Evolutionary conservation across 2,888 invertebrate species (phyloP).

Genomic region (Archips crataeganus): DNA sequence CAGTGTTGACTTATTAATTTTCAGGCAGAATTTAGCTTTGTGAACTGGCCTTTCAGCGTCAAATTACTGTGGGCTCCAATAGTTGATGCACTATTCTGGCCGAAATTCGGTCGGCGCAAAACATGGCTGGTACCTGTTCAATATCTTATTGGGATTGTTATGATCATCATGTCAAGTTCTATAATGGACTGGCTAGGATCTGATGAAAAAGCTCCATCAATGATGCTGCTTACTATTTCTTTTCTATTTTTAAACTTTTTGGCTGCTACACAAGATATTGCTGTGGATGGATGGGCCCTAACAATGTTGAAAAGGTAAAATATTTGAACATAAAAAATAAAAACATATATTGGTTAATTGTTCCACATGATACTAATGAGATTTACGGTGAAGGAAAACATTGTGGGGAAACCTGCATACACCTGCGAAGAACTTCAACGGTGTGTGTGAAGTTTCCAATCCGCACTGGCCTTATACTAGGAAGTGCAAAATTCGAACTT

Average conservation of each 20-base stretch:
- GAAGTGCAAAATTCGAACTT: too few relatives aligned
- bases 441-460: too few relatives aligned
- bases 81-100: slow-evolving; percentile 96
- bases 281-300: slow-evolving; percentile 99
- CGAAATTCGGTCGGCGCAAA: slow-evolving; percentile 95
- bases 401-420: too few relatives aligned
- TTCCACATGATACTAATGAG: too few relatives aligned
- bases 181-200: slow-evolving; percentile 92
- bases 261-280: slow-evolving; percentile 99
- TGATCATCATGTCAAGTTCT: slow-evolving; percentile 93
- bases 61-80: slow-evolving; percentile 99
- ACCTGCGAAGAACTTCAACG: too few relatives aligned
- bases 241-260: slow-evolving; percentile 98
- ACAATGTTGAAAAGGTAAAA: slow-evolving; percentile 97
- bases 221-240: slow-evolving; percentile 91
- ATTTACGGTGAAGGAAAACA: too few relatives aligned
- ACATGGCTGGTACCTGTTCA: slow-evolving; percentile 98
- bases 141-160: slow-evolving; percentile 95
- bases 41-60: slow-evolving; percentile 96
- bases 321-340: not conserved
- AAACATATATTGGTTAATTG: too few relatives aligned
- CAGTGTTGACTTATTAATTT: slow-evolving; percentile 45
- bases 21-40: slow-evolving; percentile 96
- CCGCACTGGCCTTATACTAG: too few relatives aligned
- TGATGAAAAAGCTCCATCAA: slow-evolving; percentile 87